phyloP scores from a whole-genome alignment of 2,113 vertebrate genomes.

The Oryzias curvinotus region DNA sequence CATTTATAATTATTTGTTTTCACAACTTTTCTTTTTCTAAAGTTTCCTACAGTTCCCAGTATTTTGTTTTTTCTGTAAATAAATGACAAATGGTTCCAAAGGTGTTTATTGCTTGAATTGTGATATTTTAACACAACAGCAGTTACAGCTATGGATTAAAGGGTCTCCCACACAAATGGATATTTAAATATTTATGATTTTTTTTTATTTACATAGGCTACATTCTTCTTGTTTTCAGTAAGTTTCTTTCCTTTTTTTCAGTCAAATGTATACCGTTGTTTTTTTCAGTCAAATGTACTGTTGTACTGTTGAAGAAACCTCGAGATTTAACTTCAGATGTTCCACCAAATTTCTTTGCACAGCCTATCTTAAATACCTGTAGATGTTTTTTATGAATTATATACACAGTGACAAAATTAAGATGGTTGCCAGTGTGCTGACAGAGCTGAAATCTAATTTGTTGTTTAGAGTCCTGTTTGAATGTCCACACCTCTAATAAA shows the following conservation, averaged over 20 bases:
- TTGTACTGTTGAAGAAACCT: neutral
- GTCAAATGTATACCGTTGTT: neutral
- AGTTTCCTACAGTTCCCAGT: constrained; percentile 3
- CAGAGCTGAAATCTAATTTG: too few species aligned
- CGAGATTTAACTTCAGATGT: too few species aligned
- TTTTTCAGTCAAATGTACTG: too few species aligned
- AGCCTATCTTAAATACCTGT: too few species aligned
- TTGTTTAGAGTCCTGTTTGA: too few species aligned
- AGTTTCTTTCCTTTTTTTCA: neutral
- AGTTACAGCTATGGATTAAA: neutral
- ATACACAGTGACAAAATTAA: too few species aligned
- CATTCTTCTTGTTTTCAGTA: neutral
- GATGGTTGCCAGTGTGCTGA: too few species aligned
- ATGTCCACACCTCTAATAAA: too few species aligned
- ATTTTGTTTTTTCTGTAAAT: constrained; percentile 7
- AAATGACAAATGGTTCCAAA: constrained; percentile 13
- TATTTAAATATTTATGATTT: neutral
- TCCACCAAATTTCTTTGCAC: too few species aligned
- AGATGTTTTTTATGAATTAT: too few species aligned
- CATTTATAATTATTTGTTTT: neutral
- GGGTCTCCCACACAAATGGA: neutral
- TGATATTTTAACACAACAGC: neutral
- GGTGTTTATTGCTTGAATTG: neutral
- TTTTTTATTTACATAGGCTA: neutral
- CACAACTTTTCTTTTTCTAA: neutral